These are phyloP conservation scores for Malthinus seriepunctatus DNA, from an alignment of 2,888 invertebrate species.

Conservation along the genomic window DNA sequence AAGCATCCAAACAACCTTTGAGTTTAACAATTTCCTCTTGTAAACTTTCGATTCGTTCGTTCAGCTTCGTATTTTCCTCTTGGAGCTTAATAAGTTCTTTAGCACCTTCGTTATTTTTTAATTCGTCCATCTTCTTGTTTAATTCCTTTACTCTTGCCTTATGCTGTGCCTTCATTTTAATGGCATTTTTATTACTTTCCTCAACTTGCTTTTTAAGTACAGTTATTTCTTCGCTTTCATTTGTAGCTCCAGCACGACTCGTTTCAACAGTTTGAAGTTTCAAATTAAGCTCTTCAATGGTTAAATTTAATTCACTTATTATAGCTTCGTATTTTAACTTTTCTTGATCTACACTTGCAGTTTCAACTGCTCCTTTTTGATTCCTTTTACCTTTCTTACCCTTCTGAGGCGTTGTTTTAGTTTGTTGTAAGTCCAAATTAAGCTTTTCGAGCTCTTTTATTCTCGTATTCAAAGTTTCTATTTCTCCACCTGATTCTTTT, in stretches of 20 bases:
- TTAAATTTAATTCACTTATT: conserved; percentile 51
- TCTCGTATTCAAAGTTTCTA: conserved; percentile 8
- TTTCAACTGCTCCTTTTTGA: conserved; percentile 9
- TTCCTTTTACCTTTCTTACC: conserved; percentile 16
- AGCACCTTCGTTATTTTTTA: conserved; percentile 69
- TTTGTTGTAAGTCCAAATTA: conserved; percentile 15
- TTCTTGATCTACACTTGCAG: conserved; percentile 18
- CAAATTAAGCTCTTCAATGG: conserved; percentile 42
- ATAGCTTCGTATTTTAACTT: conserved; percentile 32
- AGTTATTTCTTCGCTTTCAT: conserved; percentile 49
- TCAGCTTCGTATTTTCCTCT: conserved; percentile 65
- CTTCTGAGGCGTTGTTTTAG: conserved; percentile 18
- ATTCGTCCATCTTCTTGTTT: conserved; percentile 72
- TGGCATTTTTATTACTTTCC: conserved; percentile 74
- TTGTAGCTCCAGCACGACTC: conserved; percentile 2
- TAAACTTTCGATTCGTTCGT: conserved; percentile 64
- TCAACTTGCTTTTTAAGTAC: conserved; percentile 73
- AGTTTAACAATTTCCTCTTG: conserved; percentile 87
- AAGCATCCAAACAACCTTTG: conserved; percentile 80
- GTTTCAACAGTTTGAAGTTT: conserved; percentile 27
- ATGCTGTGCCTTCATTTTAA: conserved; percentile 73
- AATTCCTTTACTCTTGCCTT: conserved; percentile 75
- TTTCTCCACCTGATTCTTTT: not conserved
- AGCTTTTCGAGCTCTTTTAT: conserved; percentile 32
- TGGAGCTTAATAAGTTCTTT: conserved; percentile 68